Evolutionary conservation across 2,888 invertebrate genomes (phyloP), one percentile per base, ranked within the genome.

Genomic region (Automeris io): DNA sequence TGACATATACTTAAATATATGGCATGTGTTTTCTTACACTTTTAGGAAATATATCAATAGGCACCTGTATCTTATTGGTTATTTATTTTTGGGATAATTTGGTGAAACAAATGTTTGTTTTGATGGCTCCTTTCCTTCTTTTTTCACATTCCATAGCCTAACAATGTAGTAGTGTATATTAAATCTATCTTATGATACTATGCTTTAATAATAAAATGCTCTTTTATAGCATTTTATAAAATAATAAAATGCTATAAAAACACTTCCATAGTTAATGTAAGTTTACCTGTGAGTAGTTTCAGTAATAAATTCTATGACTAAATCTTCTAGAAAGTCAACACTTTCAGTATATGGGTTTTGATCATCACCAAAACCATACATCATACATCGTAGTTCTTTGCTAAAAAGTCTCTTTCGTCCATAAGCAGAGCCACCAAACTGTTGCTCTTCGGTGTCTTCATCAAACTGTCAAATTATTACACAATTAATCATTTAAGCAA

Each of bases 331-430:
- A 33, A 98, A 90, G 72, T 99, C 99, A 0, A 99, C 98, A 69
- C 98, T 98, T 82, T 99, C 99, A 1, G 99, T 99, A 64, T 97
- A 99, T 0, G 99, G 99, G 83, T 98, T 99, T 73, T 97, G 97
- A 70, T 99, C 99, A 76, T 99, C 99, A 3, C 99, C 99, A 88
- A 99, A 99, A 0, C 99, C 99, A 74, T 97, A 99, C 97, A 99
- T 98, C 99, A 99, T 99, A 57, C 97, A 96, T 19, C 97, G 89
- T 26, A 98, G 78, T 75, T 97, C 97, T 77, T 97, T 97, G 41
- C 96, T 96, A 55, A 97, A 97, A 1, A 96, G 72, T 31, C 96
- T 88, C 72, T 96, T 96, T 21, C 95, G 88, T 3, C 94, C 95
- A 1, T 91, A 88, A 7, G 90, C 89, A 22, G 91, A 90, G 0